Conservation (phyloP, 2,888 invertebrate species). For the Scaptomyza caliginosa region DNA sequence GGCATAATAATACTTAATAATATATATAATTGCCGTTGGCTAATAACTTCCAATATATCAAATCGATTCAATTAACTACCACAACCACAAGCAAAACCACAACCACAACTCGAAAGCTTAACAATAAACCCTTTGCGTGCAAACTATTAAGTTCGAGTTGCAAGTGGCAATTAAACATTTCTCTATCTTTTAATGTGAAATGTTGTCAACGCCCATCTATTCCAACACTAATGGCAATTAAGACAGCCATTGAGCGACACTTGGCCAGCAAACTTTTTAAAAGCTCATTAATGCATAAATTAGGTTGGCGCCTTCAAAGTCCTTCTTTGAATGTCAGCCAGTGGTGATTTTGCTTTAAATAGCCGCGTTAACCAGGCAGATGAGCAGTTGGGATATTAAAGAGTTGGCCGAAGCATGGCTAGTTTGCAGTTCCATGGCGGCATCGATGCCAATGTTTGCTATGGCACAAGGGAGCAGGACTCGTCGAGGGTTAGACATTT, state of each 20-base stretch:
- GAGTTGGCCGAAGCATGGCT: slow-evolving; percentile 44
- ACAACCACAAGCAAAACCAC: too few species aligned
- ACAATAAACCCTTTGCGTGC: background rate
- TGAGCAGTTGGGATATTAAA: slow-evolving; percentile 32
- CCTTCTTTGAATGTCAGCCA: too few species aligned
- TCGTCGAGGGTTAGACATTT: slow-evolving; percentile 46
- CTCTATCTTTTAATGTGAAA: slow-evolving; percentile 25
- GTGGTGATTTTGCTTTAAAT: slow-evolving; percentile 57
- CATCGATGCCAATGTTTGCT: slow-evolving; percentile 40
- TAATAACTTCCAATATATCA: too few species aligned
- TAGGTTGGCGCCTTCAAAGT: slow-evolving; percentile 22
- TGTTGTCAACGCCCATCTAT: slow-evolving; percentile 18
- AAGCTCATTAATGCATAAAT: slow-evolving; percentile 77
- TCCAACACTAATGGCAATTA: slow-evolving; percentile 31
- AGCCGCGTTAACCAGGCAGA: slow-evolving; percentile 21
- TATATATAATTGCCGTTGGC: too few species aligned
- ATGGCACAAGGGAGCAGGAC: slow-evolving; percentile 52
- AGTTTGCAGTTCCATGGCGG: slow-evolving; percentile 60
- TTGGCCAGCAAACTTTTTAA: slow-evolving; percentile 68
- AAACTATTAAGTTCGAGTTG: slow-evolving; percentile 10
- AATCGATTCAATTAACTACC: background rate
- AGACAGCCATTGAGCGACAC: slow-evolving; percentile 25
- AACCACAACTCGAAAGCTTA: background rate
- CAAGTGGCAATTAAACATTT: slow-evolving; percentile 56
- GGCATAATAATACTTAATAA: too few species aligned